phyloP scores from a whole-genome alignment of 2,797 vertebrate genomes.

The Dallia pectoralis region DNA sequence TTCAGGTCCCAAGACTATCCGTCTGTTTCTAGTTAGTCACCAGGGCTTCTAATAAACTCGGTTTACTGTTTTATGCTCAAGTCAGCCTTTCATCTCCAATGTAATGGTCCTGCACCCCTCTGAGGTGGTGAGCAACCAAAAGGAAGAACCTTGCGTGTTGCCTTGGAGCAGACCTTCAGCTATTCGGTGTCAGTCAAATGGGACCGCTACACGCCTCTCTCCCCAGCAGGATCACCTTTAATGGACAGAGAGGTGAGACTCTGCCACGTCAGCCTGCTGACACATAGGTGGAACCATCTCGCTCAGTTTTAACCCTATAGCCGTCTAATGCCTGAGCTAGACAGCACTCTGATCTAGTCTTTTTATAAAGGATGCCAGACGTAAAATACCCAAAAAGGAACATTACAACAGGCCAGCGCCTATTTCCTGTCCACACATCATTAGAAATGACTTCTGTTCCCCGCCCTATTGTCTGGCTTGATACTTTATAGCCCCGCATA shows the following conservation, averaged over 20 bases:
- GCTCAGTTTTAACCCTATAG: too few species aligned
- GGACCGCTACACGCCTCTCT: not conserved
- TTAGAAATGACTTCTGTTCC: too few species aligned
- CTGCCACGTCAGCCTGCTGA: not conserved
- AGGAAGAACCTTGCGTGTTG: constrained; percentile 1
- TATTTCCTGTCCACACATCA: too few species aligned
- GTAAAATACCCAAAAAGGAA: too few species aligned
- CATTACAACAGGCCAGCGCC: too few species aligned
- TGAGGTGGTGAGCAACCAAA: not conserved
- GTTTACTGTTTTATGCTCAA: not conserved
- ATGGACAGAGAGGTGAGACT: not conserved
- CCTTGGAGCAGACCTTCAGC: not conserved
- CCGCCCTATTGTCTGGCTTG: too few species aligned
- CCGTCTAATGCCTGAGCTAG: too few species aligned
- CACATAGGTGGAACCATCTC: not conserved
- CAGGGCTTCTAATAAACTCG: not conserved
- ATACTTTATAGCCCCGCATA: too few species aligned
- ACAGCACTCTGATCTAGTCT: too few species aligned
- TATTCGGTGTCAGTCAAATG: not conserved
- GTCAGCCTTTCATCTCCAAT: constrained; percentile 9
- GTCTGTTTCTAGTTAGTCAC: constrained; percentile 12
- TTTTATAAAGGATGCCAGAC: too few species aligned
- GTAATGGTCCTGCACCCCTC: not conserved
- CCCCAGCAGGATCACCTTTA: not conserved
- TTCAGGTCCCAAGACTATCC: not conserved